phyloP scores from a whole-genome alignment of 2,888 invertebrate genomes.

The Heliconius ismenius region DNA sequence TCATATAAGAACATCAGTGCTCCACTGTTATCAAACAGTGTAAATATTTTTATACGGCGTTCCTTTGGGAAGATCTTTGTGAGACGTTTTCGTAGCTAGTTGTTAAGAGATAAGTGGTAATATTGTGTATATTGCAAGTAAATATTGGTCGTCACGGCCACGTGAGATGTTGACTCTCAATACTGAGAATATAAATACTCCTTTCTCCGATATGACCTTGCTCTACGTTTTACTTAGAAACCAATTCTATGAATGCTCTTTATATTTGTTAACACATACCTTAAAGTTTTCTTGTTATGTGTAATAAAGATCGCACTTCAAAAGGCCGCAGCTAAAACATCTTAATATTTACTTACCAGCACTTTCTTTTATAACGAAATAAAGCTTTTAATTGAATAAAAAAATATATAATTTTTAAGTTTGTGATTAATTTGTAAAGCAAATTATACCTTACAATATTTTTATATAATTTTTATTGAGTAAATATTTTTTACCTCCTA shows the following conservation, averaged over 20 bases:
- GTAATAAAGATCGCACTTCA: slow-evolving; percentile 12
- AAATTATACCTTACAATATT: background rate
- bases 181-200: slow-evolving; percentile 77
- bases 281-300: slow-evolving; percentile 14
- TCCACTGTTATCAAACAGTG: slow-evolving; percentile 62
- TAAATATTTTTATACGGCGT: slow-evolving; percentile 63
- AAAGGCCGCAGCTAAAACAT: slow-evolving; percentile 4
- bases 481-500: background rate
- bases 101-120: slow-evolving; percentile 78
- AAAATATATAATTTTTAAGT: too few species aligned
- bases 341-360: background rate
- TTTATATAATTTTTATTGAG: background rate
- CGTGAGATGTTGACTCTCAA: slow-evolving; percentile 77
- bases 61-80: slow-evolving; percentile 61
- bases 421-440: too few species aligned
- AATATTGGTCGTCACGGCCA: slow-evolving; percentile 76
- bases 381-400: background rate
- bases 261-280: slow-evolving; percentile 24
- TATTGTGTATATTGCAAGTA: slow-evolving; percentile 76
- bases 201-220: slow-evolving; percentile 69
- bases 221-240: slow-evolving; percentile 37
- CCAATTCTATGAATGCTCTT: slow-evolving; percentile 31
- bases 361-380: background rate
- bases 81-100: slow-evolving; percentile 71
- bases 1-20: slow-evolving; percentile 50